Conservation (phyloP, 2,888 invertebrate species). For the Cantharis rufa region DNA sequence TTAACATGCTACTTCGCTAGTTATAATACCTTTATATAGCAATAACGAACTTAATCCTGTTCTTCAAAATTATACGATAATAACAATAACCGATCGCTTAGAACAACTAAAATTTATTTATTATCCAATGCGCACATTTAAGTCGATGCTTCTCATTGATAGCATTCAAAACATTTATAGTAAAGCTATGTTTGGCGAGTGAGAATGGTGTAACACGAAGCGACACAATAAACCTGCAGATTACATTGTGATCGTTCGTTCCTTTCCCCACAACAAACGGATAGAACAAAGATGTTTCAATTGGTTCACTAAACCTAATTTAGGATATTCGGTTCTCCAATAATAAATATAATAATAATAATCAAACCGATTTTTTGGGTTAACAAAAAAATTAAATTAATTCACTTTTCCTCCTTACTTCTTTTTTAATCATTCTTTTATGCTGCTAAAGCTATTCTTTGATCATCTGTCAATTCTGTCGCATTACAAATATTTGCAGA, state of each 20-base stretch:
- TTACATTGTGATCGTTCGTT: conserved; percentile 47
- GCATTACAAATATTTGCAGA: background rate
- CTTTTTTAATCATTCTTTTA: background rate
- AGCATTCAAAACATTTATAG: conserved; percentile 35
- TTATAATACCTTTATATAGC: conserved; percentile 28
- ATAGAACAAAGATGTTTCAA: conserved; percentile 21
- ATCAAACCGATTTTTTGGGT: background rate
- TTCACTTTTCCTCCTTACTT: too few relatives aligned
- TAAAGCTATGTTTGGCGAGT: conserved; percentile 37
- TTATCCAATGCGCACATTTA: background rate
- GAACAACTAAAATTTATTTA: background rate
- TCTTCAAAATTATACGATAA: background rate
- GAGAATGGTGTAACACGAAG: conserved; percentile 37
- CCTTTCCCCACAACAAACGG: conserved; percentile 22
- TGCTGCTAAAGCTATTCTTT: background rate
- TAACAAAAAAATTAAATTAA: background rate
- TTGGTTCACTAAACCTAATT: conserved; percentile 16
- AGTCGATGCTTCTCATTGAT: background rate
- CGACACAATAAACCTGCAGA: conserved; percentile 48
- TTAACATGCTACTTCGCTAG: conserved; percentile 26
- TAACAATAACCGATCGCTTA: background rate
- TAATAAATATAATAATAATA: background rate
- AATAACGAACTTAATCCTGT: conserved; percentile 13
- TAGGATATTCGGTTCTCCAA: background rate
- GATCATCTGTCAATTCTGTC: background rate